Evolutionary conservation across 2,888 invertebrate genomes (phyloP), one percentile per base, ranked within the genome.

Genomic region (Sinhomidia bicolor): DNA sequence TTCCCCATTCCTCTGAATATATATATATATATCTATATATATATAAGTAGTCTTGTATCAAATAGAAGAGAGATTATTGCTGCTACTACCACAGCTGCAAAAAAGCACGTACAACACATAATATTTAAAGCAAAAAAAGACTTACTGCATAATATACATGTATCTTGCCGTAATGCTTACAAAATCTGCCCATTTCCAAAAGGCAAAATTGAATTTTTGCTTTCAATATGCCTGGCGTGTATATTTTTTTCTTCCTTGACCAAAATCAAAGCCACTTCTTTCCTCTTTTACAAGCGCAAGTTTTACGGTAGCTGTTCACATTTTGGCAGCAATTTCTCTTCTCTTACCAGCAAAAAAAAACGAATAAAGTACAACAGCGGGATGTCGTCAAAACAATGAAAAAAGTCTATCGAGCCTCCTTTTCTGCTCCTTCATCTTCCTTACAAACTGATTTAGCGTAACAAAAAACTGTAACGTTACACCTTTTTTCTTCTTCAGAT

Each of bases 251-350:
- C n/a, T 68, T 68, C 17, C 10, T 41, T 41, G 3, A 0, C 23
- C 20, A 41, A 17, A 71, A 71, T n/a, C 32, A 32, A 71, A 44
- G 41, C 5, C 9, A 41, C 1, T 44, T 29, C 12, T 62, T 1
- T 23, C 23, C 1, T n/a, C 17, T 44, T 23, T 71, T 41, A 44
- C 44, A 23, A 41, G 1, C 44, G 10, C 44, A 36, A n/a, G 17
- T 65, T 20, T 41, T 71, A 71, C 29, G 20, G n/a, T 44, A 23
- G 10, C 44, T 9, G 5, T 44, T 71, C 71, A 71, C 41, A 71
- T 71, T 71, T 65, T 71, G 44, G n/a, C n/a, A n/a, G n/a, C 71
- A 71, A 23, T 71, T 71, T 71, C n/a, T 2, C 23, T 71, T 23
- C 12, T 71, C 23, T 10, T 26, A 17, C 41, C 32, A 62, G 29